phyloP scores from a whole-genome alignment of 2,113 vertebrate genomes.

The Austrofundulus limnaeus region DNA sequence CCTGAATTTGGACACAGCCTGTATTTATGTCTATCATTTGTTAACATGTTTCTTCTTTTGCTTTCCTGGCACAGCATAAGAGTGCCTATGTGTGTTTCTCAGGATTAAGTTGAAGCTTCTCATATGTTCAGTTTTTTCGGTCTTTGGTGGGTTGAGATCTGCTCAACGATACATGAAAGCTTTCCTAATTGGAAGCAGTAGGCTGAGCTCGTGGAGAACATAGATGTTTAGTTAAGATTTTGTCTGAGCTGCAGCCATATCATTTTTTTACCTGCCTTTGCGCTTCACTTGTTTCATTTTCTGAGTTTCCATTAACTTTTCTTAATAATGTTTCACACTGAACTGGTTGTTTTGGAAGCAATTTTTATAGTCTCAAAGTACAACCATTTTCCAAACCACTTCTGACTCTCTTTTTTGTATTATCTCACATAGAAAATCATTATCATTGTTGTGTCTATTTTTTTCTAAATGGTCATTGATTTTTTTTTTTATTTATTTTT shows the following conservation, averaged over 20 bases:
- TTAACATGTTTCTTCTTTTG: slow-evolving; percentile 1
- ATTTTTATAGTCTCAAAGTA: slow-evolving; percentile 21
- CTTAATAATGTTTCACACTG: slow-evolving; percentile 12
- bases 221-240: slow-evolving; percentile 28
- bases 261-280: slow-evolving; percentile 1
- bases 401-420: slow-evolving; percentile 2
- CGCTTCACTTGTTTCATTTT: slow-evolving; percentile 23
- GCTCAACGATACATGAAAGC: slow-evolving; percentile 46
- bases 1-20: too few species aligned
- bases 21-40: too few species aligned
- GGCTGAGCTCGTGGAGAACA: slow-evolving; percentile 25
- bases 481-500: not conserved
- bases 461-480: not conserved
- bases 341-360: slow-evolving; percentile 32
- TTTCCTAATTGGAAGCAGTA: slow-evolving; percentile 49
- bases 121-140: slow-evolving; percentile 10
- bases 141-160: slow-evolving; percentile 33
- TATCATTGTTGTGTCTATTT: not conserved
- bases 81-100: slow-evolving; percentile 28
- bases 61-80: slow-evolving; percentile 25
- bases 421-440: slow-evolving; percentile 9
- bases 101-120: slow-evolving; percentile 46
- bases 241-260: slow-evolving; percentile 14
- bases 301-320: slow-evolving; percentile 18
- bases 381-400: slow-evolving; percentile 1